These are phyloP conservation scores for Stomatorhinus walkeri DNA, from an alignment of 2,797 vertebrate genomes.

Conservation along the genomic window DNA sequence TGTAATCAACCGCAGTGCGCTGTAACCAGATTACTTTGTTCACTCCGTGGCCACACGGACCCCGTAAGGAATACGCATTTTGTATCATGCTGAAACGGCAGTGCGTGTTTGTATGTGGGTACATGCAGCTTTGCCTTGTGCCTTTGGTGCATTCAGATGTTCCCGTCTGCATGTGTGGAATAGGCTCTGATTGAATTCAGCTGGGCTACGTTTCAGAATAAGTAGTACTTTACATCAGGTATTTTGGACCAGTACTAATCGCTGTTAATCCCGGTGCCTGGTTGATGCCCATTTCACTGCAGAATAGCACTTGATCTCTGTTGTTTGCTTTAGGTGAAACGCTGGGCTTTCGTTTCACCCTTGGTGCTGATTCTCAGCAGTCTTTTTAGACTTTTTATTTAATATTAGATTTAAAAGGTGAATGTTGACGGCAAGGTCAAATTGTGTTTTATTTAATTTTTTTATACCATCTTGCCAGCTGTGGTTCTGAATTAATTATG, in stretches of 20 bases:
- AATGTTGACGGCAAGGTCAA: neutral
- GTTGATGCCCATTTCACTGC: neutral
- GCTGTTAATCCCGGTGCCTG: neutral
- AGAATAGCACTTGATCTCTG: neutral
- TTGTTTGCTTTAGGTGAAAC: neutral
- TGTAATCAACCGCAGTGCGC: neutral
- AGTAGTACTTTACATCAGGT: neutral
- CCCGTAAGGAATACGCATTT: neutral
- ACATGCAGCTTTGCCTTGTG: neutral
- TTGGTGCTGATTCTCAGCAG: neutral
- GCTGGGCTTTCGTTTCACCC: neutral
- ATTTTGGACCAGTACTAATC: neutral
- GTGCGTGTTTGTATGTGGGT: neutral
- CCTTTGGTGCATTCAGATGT: neutral
- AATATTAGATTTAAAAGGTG: neutral
- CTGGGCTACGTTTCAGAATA: neutral
- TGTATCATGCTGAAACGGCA: neutral
- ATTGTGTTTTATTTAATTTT: neutral
- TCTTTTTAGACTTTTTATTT: neutral
- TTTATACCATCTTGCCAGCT: neutral
- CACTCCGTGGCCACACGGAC: neutral
- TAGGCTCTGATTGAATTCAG: neutral
- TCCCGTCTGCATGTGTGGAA: neutral
- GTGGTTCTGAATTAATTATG: neutral
- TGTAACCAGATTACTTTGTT: constrained; percentile 6